Conservation (phyloP, 2,113 vertebrate species). For the Protomyctophum bolini region DNA sequence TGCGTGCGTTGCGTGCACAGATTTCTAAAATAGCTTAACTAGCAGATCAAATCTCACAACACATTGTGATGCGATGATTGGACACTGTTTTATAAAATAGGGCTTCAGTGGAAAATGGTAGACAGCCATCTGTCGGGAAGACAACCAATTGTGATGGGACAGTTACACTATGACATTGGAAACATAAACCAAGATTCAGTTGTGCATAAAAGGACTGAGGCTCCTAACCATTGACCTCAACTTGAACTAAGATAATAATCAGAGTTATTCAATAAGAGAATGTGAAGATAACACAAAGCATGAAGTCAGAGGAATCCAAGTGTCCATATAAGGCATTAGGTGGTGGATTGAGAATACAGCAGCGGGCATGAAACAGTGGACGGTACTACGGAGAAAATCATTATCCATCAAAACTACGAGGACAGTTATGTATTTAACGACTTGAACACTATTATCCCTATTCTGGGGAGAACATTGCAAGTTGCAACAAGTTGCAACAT, state of each 20-base stretch:
- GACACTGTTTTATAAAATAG: no score
- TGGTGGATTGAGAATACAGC: constrained; percentile 35
- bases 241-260: constrained; percentile 67
- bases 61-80: no score
- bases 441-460: no score
- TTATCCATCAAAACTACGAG: background rate
- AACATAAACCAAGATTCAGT: constrained; percentile 48
- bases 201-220: constrained; percentile 71
- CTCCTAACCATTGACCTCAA: constrained; percentile 56
- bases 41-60: no score
- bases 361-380: constrained; percentile 49
- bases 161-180: constrained; percentile 51
- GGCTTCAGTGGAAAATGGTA: constrained; percentile 9
- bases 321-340: constrained; percentile 67
- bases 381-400: constrained; percentile 30
- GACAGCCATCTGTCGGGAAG: constrained; percentile 41
- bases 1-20: no score
- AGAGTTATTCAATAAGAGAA: constrained; percentile 64
- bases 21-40: no score
- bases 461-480: no score
- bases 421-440: no score
- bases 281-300: constrained; percentile 65
- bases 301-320: constrained; percentile 56
- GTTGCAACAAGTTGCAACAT: no score
- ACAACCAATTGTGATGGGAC: constrained; percentile 51